Base-by-base conservation (phyloP, 2,113 vertebrate species). In the Catharus fuscescens region DNA sequence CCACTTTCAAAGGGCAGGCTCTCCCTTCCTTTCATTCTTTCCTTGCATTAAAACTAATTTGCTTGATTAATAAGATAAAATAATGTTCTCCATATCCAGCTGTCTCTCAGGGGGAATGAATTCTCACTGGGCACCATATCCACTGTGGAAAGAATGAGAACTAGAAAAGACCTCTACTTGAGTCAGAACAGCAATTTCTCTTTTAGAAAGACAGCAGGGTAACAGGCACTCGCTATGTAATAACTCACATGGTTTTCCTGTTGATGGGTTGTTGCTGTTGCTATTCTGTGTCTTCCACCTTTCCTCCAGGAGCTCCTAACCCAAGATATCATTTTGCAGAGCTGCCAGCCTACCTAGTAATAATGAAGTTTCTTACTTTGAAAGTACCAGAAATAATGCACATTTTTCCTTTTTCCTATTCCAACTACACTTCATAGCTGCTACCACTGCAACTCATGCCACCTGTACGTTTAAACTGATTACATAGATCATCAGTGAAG, bases 51-150 rank as follows among this genome's bases (percentile, higher is more conserved):
- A 86, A 83, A 83, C 21, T 47, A n/a, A 90, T 92, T 73, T 78
- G 47, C 48, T 80, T 84, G 67, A 88, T 96, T 88, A 96, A 54
- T 60, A 90, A 72, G n/a, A 85, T 53, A 74, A 78, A 89, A 82
- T 60, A 81, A 88, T 28, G 31, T 56, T 95, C 83, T 78, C 56
- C 19, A 45, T 29, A 91, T 45, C 34, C 83, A 87, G 19, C 21
- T 86, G n/a, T 44, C 53, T 79, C 57, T 69, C 34, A 18, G 19
- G 15, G 11, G 32, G 24, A 72, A n/a, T n/a, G 2, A 34, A 69
- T 87, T 90, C 77, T 78, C 48, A 80, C 53, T 50, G 24, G 53
- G 56, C 32, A 56, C 25, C 8, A 0, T 16, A 61, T 56, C n/a
- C 79, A 45, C 23, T 31, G 48, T 21, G 57, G 36, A 62, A 90